Percentiles rank a stretch among this genome's conserved stretches.
phyloP scores from a whole-genome alignment of 2,797 vertebrate species.

The Pangasius djambal region DNA sequence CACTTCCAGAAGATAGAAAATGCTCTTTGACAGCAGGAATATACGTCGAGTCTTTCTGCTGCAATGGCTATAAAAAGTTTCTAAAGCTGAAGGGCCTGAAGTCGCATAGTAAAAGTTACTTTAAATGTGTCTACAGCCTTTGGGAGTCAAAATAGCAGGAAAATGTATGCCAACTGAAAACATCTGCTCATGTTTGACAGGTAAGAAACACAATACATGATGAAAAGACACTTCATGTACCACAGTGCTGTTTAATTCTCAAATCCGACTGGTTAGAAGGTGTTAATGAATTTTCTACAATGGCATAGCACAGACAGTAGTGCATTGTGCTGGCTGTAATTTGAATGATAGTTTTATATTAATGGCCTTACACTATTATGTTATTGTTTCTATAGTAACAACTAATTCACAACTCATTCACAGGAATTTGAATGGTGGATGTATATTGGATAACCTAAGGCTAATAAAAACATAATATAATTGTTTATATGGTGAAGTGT shows the following conservation, averaged over 20 bases:
- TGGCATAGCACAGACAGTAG: background rate
- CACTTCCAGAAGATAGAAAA: slow-evolving; percentile 11
- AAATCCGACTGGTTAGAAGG: background rate
- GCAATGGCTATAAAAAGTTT: background rate
- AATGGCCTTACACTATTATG: background rate
- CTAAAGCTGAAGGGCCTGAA: background rate
- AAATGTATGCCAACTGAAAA: background rate
- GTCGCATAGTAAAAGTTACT: background rate
- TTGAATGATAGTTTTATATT: background rate
- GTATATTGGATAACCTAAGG: background rate
- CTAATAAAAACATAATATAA: background rate
- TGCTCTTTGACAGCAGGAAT: slow-evolving; percentile 7
- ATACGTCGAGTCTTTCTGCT: background rate
- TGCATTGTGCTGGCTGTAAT: background rate
- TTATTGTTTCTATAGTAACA: background rate
- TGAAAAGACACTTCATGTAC: background rate
- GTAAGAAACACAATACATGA: background rate
- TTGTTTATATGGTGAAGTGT: background rate
- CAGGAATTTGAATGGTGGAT: background rate
- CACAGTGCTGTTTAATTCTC: background rate
- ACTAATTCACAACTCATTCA: background rate
- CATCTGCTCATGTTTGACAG: background rate
- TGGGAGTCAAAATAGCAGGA: background rate
- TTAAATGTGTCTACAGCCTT: slow-evolving; percentile 17
- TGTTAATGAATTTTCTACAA: background rate